These are phyloP conservation scores for Andrena fulva DNA, from an alignment of 2,888 invertebrate species.

Conservation along the genomic window DNA sequence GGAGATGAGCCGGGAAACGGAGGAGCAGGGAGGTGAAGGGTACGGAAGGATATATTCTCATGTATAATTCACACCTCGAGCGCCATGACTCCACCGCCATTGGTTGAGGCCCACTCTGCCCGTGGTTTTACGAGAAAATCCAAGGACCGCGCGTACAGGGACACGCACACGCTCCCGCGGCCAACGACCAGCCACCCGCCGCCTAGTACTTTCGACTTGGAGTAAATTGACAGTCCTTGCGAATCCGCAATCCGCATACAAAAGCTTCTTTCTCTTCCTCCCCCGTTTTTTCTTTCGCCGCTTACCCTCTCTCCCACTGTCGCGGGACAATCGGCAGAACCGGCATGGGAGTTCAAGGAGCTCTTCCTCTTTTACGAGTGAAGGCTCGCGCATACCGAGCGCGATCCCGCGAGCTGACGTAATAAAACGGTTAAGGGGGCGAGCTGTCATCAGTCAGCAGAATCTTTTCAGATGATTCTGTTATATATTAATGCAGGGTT, in stretches of 20 bases:
- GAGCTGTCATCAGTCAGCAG: constrained; percentile 36
- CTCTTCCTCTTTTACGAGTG: constrained; percentile 44
- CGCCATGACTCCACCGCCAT: constrained; percentile 83
- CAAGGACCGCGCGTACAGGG: constrained; percentile 72
- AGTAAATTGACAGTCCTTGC: constrained; percentile 68
- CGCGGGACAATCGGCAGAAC: constrained; percentile 44
- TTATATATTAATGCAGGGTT: background rate
- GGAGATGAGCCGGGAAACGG: constrained; percentile 32
- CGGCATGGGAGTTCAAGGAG: constrained; percentile 42
- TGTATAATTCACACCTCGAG: constrained; percentile 85
- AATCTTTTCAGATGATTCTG: background rate
- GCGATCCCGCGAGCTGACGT: constrained; percentile 19
- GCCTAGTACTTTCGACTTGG: constrained; percentile 52
- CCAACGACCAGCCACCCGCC: constrained; percentile 32
- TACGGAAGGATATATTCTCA: constrained; percentile 79
- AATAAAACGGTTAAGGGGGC: constrained; percentile 35
- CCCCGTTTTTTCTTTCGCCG: constrained; percentile 16
- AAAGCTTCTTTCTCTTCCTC: constrained; percentile 44
- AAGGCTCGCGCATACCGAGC: background rate
- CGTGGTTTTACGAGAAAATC: constrained; percentile 79
- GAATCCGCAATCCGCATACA: constrained; percentile 68
- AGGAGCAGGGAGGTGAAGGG: constrained; percentile 49
- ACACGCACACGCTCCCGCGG: constrained; percentile 11
- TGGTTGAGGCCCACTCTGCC: constrained; percentile 79
- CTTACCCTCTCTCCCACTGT: background rate